A percentile compares a stretch with the other conserved stretches of the same genome.
Evolutionary conservation across 2,888 invertebrate species (phyloP).

Genomic region (Sinopyrophorus schimmeli): DNA sequence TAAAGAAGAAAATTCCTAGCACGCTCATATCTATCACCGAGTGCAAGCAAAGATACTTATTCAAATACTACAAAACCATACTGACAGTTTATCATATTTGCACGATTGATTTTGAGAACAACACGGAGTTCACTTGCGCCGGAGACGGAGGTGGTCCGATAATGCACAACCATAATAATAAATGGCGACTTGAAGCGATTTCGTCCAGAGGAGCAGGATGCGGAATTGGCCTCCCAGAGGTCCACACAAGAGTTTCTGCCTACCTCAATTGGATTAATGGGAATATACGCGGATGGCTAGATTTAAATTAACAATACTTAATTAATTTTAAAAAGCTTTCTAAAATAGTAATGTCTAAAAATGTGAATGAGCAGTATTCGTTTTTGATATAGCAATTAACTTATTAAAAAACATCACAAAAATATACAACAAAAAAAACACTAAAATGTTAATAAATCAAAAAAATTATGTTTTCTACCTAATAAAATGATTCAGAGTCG

Average conservation of each 20-base stretch:
- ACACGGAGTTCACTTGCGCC: not conserved
- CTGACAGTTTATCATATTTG: conserved; percentile 2
- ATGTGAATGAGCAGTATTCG: too few relatives aligned
- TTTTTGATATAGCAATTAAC: too few relatives aligned
- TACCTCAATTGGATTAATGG: too few relatives aligned
- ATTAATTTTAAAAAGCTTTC: too few relatives aligned
- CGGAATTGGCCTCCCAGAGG: not conserved
- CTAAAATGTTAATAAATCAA: too few relatives aligned
- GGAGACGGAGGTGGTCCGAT: conserved; percentile 5
- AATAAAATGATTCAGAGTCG: too few relatives aligned
- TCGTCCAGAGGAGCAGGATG: not conserved
- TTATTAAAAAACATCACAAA: too few relatives aligned
- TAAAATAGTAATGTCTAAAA: too few relatives aligned
- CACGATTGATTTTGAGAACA: not conserved
- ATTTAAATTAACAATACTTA: too few relatives aligned
- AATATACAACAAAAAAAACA: too few relatives aligned
- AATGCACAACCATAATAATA: not conserved
- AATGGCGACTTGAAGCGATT: conserved; percentile 3
- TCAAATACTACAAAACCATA: not conserved
- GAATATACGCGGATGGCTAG: too few relatives aligned
- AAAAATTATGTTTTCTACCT: too few relatives aligned
- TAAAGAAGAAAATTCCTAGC: conserved; percentile 5
- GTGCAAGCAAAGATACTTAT: not conserved
- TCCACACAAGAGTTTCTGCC: conserved; percentile 2
- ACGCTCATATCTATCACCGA: not conserved